Percentiles rank a stretch among this genome's conserved stretches.
Evolutionary conservation across 2,797 vertebrate genomes (phyloP).

Genomic region (Gymnothorax javanicus): DNA sequence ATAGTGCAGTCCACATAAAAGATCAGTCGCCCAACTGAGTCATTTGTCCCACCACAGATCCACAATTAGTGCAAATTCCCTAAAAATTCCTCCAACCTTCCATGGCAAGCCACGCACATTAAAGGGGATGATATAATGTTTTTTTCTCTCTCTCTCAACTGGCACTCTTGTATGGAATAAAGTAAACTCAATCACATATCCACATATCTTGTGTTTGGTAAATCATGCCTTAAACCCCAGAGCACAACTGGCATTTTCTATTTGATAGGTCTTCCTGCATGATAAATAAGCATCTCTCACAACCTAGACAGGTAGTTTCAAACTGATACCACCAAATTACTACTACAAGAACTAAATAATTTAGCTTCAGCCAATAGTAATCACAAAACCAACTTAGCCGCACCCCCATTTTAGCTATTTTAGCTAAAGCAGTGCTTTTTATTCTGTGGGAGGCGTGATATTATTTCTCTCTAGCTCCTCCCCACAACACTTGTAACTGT

Average conservation of each 20-base stretch:
- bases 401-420: too few species aligned
- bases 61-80: background rate
- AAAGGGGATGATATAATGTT: background rate
- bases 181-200: background rate
- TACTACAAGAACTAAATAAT: background rate
- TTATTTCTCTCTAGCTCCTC: background rate
- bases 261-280: background rate
- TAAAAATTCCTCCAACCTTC: background rate
- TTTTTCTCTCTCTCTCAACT: background rate
- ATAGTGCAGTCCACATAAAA: background rate
- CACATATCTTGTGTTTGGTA: background rate
- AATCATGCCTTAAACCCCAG: background rate
- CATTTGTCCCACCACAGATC: background rate
- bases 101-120: background rate
- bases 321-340: background rate
- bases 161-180: background rate
- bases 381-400: background rate
- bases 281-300: background rate
- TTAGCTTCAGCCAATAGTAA: background rate
- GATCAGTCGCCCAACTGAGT: background rate
- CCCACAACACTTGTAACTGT: background rate
- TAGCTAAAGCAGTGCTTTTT: background rate
- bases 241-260: background rate
- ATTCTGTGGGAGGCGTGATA: background rate
- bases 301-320: background rate